These are phyloP conservation scores for Nysson spinosus DNA, from an alignment of 2,888 invertebrate species.

Conservation along the genomic window DNA sequence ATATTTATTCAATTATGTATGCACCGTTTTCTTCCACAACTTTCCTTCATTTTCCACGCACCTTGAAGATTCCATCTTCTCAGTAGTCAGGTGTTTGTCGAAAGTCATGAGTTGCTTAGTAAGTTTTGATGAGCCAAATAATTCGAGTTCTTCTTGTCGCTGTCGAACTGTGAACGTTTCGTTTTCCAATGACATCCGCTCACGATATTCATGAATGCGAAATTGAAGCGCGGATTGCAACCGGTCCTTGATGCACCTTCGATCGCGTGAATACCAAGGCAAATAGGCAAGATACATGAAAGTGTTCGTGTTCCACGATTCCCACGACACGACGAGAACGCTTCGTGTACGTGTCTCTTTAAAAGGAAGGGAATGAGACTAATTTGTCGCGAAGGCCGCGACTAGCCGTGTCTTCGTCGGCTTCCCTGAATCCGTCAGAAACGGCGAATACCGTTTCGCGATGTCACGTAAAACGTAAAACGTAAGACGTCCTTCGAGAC, in stretches of 20 bases:
- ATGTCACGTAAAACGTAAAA: constrained; percentile 6
- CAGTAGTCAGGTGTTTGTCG: too few relatives aligned
- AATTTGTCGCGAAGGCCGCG: constrained; percentile 59
- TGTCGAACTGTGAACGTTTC: not conserved
- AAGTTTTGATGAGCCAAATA: too few relatives aligned
- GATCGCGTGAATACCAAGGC: constrained; percentile 36
- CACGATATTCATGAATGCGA: constrained; percentile 23
- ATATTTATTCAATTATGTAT: too few relatives aligned
- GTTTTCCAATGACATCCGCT: constrained; percentile 24
- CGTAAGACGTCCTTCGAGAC: constrained; percentile 10
- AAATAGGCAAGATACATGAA: constrained; percentile 37
- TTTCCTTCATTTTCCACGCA: too few relatives aligned
- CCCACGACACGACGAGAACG: constrained; percentile 37
- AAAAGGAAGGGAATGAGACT: constrained; percentile 55
- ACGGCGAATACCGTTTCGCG: constrained; percentile 14
- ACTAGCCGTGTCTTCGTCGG: constrained; percentile 14
- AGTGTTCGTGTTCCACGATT: constrained; percentile 22
- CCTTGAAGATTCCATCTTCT: too few relatives aligned
- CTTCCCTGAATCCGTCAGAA: constrained; percentile 27
- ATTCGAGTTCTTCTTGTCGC: not conserved
- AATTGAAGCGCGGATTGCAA: constrained; percentile 9
- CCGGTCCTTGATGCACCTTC: constrained; percentile 16
- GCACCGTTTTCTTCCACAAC: too few relatives aligned
- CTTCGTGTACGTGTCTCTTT: constrained; percentile 34
- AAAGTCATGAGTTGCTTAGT: too few relatives aligned